Conservation (phyloP, 2,888 invertebrate species). For the Marronus borbonicus region DNA sequence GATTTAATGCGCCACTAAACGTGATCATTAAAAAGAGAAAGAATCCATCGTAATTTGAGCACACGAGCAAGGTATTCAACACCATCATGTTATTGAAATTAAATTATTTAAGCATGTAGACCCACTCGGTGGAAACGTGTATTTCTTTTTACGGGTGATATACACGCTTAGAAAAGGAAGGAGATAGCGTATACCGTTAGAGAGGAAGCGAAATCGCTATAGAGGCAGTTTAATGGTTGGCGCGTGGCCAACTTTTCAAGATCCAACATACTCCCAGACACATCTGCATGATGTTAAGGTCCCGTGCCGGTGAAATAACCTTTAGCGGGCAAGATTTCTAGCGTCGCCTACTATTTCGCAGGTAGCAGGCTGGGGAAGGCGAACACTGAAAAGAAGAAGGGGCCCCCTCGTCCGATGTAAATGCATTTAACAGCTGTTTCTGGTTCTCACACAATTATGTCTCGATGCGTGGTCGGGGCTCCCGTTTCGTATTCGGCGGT, state of each 20-base stretch:
- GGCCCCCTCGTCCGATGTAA: slow-evolving; percentile 11
- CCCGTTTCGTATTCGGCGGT: slow-evolving; percentile 9
- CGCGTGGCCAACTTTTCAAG: slow-evolving; percentile 57
- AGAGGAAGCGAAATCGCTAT: slow-evolving; percentile 16
- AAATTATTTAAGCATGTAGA: slow-evolving; percentile 37
- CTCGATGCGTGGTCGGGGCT: neutral
- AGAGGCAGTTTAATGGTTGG: slow-evolving; percentile 56
- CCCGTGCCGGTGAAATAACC: slow-evolving; percentile 52
- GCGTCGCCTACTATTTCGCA: slow-evolving; percentile 48
- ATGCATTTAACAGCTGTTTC: slow-evolving; percentile 44
- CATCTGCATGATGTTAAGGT: slow-evolving; percentile 56
- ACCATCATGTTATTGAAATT: slow-evolving; percentile 44
- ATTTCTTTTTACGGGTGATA: slow-evolving; percentile 33
- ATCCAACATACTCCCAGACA: slow-evolving; percentile 54
- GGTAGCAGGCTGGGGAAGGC: slow-evolving; percentile 36
- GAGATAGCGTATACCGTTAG: neutral
- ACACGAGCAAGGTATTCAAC: slow-evolving; percentile 31
- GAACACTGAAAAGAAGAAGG: slow-evolving; percentile 25
- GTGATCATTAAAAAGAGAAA: slow-evolving; percentile 38
- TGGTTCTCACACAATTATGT: slow-evolving; percentile 32
- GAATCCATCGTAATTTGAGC: slow-evolving; percentile 29
- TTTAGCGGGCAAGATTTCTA: slow-evolving; percentile 44
- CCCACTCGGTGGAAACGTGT: slow-evolving; percentile 35
- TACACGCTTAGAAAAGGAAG: slow-evolving; percentile 17
- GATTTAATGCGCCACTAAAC: slow-evolving; percentile 39